A percentile compares a stretch with the other conserved stretches of the same genome.
phyloP scores from a whole-genome alignment of 2,888 invertebrate genomes.

The Parelbella ahira region DNA sequence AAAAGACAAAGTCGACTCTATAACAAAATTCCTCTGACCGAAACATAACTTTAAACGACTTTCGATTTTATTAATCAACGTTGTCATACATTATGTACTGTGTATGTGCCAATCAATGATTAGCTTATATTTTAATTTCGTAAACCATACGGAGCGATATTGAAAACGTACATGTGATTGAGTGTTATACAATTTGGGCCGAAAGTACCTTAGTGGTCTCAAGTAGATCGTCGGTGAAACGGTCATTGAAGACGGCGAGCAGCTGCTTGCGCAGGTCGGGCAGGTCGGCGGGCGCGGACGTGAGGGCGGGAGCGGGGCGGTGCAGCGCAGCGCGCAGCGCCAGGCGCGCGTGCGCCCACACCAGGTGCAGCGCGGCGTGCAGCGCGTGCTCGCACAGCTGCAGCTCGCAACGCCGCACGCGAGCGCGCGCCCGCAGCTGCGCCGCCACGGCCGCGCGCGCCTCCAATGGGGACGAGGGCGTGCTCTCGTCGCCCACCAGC shows the following conservation, averaged over 20 bases:
- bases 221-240: constrained; percentile 87
- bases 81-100: too few species aligned
- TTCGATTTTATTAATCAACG: too few species aligned
- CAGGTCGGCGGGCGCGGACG: too few species aligned
- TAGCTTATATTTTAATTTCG: too few species aligned
- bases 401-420: constrained; percentile 72
- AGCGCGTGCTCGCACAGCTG: constrained; percentile 83
- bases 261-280: constrained; percentile 88
- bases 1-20: too few species aligned
- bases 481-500: constrained; percentile 49
- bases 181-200: too few species aligned
- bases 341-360: constrained; percentile 89
- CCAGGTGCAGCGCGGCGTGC: constrained; percentile 85
- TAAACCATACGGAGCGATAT: too few species aligned
- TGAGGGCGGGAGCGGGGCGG: constrained; percentile 26
- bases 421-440: constrained; percentile 38
- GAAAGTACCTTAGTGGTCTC: constrained; percentile 84
- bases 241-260: constrained; percentile 87
- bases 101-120: too few species aligned
- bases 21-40: too few species aligned
- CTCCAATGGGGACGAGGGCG: constrained; percentile 41
- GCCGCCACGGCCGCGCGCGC: constrained; percentile 41
- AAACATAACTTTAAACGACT: too few species aligned
- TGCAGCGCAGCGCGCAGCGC: constrained; percentile 82
- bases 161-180: too few species aligned